These are phyloP conservation scores for Drosophila demipolita DNA, from an alignment of 2,888 invertebrate genomes.

Conservation along the genomic window DNA sequence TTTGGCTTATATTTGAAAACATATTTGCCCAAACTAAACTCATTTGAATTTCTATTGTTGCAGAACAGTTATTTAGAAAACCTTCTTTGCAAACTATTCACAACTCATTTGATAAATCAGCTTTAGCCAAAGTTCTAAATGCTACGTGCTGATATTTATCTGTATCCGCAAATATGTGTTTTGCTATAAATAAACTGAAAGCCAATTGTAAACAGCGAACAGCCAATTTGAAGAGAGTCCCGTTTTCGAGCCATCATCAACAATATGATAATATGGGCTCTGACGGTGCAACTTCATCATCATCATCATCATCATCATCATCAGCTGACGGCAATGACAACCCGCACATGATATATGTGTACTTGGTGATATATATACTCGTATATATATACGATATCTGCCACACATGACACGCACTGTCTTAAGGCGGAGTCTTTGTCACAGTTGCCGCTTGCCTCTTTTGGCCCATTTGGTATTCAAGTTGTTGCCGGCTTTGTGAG, in stretches of 20 bases:
- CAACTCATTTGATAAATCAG: background rate
- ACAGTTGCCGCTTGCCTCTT: conserved; percentile 4
- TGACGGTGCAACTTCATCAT: conserved; percentile 20
- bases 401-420: conserved; percentile 51
- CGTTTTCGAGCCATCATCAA: conserved; percentile 11
- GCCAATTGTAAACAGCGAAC: conserved; percentile 4
- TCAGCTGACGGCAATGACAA: conserved; percentile 21
- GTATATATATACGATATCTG: conserved; percentile 25
- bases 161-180: conserved; percentile 19
- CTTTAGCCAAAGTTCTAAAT: background rate
- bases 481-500: conserved; percentile 51
- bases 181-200: conserved; percentile 7
- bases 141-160: conserved; percentile 36
- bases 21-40: background rate
- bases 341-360: conserved; percentile 21
- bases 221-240: conserved; percentile 1
- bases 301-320: conserved; percentile 5
- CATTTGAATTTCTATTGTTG: background rate
- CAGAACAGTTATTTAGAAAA: background rate
- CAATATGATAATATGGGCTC: conserved; percentile 48
- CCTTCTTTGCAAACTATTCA: background rate
- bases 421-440: conserved; percentile 35
- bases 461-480: conserved; percentile 68
- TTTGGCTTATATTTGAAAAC: background rate
- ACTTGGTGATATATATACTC: background rate